Evolutionary conservation across 1,140 invertebrate genomes (phyloP), one percentile per base, ranked within the genome.

Genomic region (Diploscapter pachys): DNA sequence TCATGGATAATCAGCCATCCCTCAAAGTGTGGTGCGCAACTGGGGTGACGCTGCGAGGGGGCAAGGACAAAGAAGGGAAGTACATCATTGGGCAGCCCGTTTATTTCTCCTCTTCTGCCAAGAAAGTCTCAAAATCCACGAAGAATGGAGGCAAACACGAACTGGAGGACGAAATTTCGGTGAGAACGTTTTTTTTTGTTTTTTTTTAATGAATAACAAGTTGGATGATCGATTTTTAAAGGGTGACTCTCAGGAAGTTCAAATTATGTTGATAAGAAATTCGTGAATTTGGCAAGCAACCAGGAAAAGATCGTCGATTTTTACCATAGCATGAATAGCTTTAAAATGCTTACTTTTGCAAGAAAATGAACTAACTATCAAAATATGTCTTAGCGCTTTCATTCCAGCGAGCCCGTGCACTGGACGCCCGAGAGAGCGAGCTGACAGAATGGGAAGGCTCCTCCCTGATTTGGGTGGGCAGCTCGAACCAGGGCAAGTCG

Each of bases 391-490:
- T 31, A 31, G 31, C 31, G 31, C 31, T 31, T 31, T 31, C 31
- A 67, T 53, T 74, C 50, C 73, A 74, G 73, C 68, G 73, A 69
- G 73, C 73, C 4, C 61, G 64, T 54, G 64, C 64, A 31, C 56
- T 74, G 48, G 73, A 74, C 64, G 73, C 73, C 4, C 50, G 71
- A n/a, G 76, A 76, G 57, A 63, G 79, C 71, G 78, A 79, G 70
- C 71, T 75, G 5, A 49, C 64, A 6, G 76, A 79, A 48, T 77
- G 80, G 80, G 81, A 91, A 73, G 86, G 95, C 2, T 95, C 93
- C 0, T 96, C 94, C 0, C 89, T 94, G 54, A 93, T 98, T 0
- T 99, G 96, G 96, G 96, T 99, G 64, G 97, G 95, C 85, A 95
- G 94, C 5, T 94, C 93, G 50, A 94, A 93, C 4, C 75, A 76